phyloP scores from a whole-genome alignment of 2,888 invertebrate genomes.

The Lottia gigantea region DNA sequence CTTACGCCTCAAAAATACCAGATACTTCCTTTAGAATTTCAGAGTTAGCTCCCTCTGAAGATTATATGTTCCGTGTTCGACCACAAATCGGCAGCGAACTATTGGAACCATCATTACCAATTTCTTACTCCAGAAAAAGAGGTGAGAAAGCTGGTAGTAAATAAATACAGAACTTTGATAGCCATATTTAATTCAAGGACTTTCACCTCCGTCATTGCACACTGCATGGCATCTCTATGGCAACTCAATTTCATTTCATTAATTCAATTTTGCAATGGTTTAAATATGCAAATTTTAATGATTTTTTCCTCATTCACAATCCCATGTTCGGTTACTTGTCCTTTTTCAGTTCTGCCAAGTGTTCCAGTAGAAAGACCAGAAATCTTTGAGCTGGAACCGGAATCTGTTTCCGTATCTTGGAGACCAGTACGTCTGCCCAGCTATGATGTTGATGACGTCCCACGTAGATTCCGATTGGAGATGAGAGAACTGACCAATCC shows the following conservation, averaged over 20 bases:
- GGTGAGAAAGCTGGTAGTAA: constrained; percentile 47
- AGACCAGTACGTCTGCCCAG: constrained; percentile 43
- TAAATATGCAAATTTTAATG: not conserved
- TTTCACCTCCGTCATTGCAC: not conserved
- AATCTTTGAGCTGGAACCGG: constrained; percentile 51
- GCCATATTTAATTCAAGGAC: no score
- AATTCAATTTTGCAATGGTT: not conserved
- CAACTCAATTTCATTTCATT: no score
- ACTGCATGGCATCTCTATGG: not conserved
- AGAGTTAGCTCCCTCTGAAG: constrained; percentile 85
- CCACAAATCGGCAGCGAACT: constrained; percentile 96
- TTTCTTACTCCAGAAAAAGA: constrained; percentile 48
- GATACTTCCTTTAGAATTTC: constrained; percentile 58
- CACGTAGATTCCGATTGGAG: constrained; percentile 25
- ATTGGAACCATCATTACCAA: constrained; percentile 94
- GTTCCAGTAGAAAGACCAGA: constrained; percentile 56
- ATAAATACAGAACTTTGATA: no score
- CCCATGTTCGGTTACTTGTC: not conserved
- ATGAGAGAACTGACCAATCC: constrained; percentile 47
- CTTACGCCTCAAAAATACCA: constrained; percentile 47
- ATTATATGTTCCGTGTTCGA: constrained; percentile 94
- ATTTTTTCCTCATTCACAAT: not conserved
- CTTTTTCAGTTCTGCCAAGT: constrained; percentile 40
- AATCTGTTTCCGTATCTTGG: constrained; percentile 58
- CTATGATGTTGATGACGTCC: constrained; percentile 11